Percentiles rank a stretch among this genome's conserved stretches.
These are phyloP conservation scores for Planococcus citri DNA, from an alignment of 1,140 invertebrate species.

Conservation along the genomic window DNA sequence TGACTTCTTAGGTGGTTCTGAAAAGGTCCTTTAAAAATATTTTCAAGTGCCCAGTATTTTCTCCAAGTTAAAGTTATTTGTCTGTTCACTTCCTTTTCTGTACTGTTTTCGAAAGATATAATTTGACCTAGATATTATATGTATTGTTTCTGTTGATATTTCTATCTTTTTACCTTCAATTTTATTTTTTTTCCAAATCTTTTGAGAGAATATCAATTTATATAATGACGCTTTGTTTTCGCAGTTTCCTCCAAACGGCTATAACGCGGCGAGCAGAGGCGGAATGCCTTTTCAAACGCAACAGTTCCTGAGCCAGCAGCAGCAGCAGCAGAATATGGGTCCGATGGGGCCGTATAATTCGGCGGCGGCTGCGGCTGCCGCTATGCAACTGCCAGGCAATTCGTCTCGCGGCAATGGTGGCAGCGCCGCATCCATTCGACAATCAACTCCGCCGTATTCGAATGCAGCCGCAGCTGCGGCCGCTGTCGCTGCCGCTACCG, in stretches of 20 bases:
- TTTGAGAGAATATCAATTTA: too few relatives aligned
- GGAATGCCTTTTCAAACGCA: neutral
- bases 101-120: too few relatives aligned
- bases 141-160: too few relatives aligned
- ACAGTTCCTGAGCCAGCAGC: neutral
- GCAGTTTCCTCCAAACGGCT: conserved; percentile 10
- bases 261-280: neutral
- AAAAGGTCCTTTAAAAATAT: too few relatives aligned
- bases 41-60: too few relatives aligned
- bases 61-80: too few relatives aligned
- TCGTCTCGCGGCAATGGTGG: neutral
- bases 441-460: conserved; percentile 1
- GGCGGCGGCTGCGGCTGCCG: neutral
- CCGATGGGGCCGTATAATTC: neutral
- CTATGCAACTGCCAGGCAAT: neutral
- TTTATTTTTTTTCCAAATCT: too few relatives aligned
- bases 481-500: neutral
- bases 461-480: neutral
- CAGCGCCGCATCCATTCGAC: neutral
- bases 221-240: neutral
- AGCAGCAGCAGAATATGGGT: neutral
- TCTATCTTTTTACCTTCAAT: too few relatives aligned
- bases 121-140: too few relatives aligned
- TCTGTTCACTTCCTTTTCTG: too few relatives aligned
- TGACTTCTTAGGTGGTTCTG: too few relatives aligned